Percentiles rank a stretch among this genome's conserved stretches.
phyloP scores from a whole-genome alignment of 2,113 vertebrate genomes.

The Prunella himalayana region DNA sequence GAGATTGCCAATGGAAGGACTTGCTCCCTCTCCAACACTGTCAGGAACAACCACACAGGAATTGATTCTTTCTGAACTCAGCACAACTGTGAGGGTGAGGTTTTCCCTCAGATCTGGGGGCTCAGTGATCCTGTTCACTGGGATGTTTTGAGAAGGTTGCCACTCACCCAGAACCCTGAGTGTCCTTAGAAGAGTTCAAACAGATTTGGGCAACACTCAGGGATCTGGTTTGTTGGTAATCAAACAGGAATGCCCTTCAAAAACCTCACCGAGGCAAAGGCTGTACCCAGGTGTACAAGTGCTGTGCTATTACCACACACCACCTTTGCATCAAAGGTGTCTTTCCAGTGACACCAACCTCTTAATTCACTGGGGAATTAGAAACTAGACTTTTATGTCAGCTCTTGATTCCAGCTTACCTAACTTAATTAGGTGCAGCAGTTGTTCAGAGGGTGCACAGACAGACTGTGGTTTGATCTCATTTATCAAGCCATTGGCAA shows the following conservation, averaged over 20 bases:
- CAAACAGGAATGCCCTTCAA: neutral
- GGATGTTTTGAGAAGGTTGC: neutral
- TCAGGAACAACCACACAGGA: neutral
- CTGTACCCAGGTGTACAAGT: neutral
- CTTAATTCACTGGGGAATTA: neutral
- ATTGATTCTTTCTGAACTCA: neutral
- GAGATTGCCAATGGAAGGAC: neutral
- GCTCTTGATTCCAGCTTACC: constrained; percentile 70
- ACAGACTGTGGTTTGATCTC: constrained; percentile 92
- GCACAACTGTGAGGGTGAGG: neutral
- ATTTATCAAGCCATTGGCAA: constrained; percentile 92
- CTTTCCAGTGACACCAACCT: neutral
- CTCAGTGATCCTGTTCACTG: neutral
- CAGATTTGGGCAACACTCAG: neutral
- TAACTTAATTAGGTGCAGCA: constrained; percentile 94
- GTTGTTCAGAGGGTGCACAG: constrained; percentile 94
- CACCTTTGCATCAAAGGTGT: neutral
- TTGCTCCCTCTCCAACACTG: neutral
- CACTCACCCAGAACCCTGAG: neutral
- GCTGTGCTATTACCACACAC: neutral
- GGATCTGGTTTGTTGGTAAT: neutral
- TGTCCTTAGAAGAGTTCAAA: neutral
- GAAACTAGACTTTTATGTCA: neutral
- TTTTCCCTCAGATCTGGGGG: neutral
- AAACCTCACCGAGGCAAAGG: neutral